A percentile compares a stretch with the other conserved stretches of the same genome.
Evolutionary conservation across 2,888 invertebrate species (phyloP).

Genomic region (Dioctria linearis): DNA sequence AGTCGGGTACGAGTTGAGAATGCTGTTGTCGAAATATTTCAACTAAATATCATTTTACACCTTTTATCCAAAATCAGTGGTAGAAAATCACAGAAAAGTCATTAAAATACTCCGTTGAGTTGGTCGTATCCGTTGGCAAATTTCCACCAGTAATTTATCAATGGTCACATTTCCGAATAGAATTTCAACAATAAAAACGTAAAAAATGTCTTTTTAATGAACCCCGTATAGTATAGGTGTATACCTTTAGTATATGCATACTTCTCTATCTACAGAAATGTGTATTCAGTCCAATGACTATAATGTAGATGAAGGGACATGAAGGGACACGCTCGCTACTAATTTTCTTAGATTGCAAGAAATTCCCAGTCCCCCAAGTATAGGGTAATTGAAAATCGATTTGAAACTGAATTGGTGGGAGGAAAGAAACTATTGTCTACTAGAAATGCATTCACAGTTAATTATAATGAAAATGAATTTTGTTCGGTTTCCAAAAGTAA

Average conservation of each 20-base stretch:
- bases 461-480: slow-evolving; percentile 27
- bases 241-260: too few relatives aligned
- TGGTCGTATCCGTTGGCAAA: background rate
- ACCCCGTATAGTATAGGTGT: background rate
- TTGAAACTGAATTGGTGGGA: background rate
- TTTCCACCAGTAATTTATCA: background rate
- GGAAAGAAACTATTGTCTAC: too few relatives aligned
- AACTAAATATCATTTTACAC: background rate
- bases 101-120: background rate
- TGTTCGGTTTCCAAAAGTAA: background rate
- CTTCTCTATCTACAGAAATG: background rate
- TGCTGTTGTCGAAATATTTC: background rate
- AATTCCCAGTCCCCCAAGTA: slow-evolving; percentile 8
- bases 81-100: background rate
- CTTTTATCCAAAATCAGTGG: slow-evolving; percentile 5
- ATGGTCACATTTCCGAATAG: background rate
- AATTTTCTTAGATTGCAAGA: slow-evolving; percentile 4
- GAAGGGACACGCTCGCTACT: background rate
- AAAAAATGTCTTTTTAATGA: slow-evolving; percentile 49
- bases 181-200: slow-evolving; percentile 15
- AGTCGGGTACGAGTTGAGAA: background rate
- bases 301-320: background rate
- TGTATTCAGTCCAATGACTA: background rate
- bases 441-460: slow-evolving; percentile 8
- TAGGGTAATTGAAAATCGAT: slow-evolving; percentile 48